A percentile compares a stretch with the other conserved stretches of the same genome.
phyloP scores from a whole-genome alignment of 2,888 invertebrate genomes.

The Caenorhabditis sp. region DNA sequence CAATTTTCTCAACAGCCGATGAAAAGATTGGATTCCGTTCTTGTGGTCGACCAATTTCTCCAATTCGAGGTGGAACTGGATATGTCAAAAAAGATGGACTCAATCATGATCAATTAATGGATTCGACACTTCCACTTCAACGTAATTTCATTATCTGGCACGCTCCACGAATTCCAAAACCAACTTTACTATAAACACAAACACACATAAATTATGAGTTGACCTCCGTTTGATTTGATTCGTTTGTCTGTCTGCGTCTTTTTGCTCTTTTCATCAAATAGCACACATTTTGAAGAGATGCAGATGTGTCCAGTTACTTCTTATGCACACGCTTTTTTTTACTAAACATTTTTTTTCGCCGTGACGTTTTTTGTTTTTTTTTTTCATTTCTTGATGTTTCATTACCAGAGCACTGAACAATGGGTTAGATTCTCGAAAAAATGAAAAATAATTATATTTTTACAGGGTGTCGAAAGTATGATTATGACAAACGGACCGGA shows the following conservation, averaged over 20 bases:
- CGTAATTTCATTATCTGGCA: conserved; percentile 66
- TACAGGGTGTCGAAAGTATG: neutral
- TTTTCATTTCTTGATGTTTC: neutral
- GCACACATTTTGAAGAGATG: neutral
- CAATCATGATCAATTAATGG: conserved; percentile 61
- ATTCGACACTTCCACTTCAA: conserved; percentile 62
- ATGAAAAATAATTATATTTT: too few species aligned
- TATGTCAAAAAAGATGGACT: conserved; percentile 60
- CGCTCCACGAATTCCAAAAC: conserved; percentile 29
- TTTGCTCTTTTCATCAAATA: neutral
- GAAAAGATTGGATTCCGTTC: conserved; percentile 65
- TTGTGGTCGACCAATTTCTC: conserved; percentile 58
- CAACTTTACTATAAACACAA: neutral
- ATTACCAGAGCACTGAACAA: neutral
- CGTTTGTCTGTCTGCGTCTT: neutral
- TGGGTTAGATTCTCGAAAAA: neutral
- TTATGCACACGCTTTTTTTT: too few species aligned
- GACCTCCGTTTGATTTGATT: too few species aligned
- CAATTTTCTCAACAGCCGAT: conserved; percentile 66
- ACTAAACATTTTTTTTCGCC: neutral
- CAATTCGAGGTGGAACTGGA: conserved; percentile 64
- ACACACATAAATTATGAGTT: neutral
- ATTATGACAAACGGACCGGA: neutral
- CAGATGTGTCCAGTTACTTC: neutral
- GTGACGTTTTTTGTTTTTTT: neutral